Evolutionary conservation across 2,888 invertebrate genomes (phyloP), one percentile per base, ranked within the genome.

Genomic region (Apodemia mormo): DNA sequence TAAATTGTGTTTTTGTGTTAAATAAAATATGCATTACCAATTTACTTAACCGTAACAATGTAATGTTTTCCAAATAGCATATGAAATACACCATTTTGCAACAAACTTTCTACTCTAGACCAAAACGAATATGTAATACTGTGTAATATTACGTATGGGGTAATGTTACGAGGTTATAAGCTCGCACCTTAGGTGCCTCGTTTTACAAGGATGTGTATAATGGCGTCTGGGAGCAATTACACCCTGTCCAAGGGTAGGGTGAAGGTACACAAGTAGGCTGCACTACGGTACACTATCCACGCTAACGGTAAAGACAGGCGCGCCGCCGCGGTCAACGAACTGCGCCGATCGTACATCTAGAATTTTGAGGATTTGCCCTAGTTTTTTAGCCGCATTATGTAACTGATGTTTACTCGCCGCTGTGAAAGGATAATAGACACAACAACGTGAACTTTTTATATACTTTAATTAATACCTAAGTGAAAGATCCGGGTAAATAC

Each of bases 251-350:
- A 74, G 77, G 74, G 75, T 71, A 74, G 77, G 74, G 75, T 71
- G 80, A 79, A 83, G 82, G 82, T 82, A 75, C 65, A 80, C 77
- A 78, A 77, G 80, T 80, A 84, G 82, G 79, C 81, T 71, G 64
- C 72, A 54, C 73, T 68, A 68, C 70, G 75, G 78, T 78, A 78
- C 81, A 78, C 78, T 80, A 82, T 81, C 79, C 79, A 79, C 67
- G 80, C 78, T 90, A 90, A 90, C 89, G 89, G 90, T 85, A 85
- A 79, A 82, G 84, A 80, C 82, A 82, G 83, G 81, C 84, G 83
- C 82, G 75, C 82, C 81, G 70, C 81, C 76, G 82, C 89, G 94
- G 90, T 90, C 88, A 89, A 87, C 84, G 92, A 92, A 84, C 90
- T 81, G 81, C 85, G 86, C 87, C 56, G 40, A 30, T 61, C 85